These are phyloP conservation scores for Cataglyphis livida DNA, from an alignment of 2,888 invertebrate species.

Conservation along the genomic window DNA sequence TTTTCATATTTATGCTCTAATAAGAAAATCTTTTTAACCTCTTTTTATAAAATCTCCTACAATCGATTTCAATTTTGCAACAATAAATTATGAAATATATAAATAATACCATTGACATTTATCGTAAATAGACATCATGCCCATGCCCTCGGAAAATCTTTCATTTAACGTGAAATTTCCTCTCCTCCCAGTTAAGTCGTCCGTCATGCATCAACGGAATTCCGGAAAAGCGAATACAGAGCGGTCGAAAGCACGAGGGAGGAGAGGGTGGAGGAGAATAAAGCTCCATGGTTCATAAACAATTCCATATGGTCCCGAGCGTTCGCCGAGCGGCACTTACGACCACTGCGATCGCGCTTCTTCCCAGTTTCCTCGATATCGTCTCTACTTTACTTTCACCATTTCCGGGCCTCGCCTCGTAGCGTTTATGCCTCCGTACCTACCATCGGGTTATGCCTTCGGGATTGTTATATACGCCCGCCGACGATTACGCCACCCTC, in stretches of 20 bases:
- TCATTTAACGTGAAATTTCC: constrained; percentile 24
- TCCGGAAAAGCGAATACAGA: constrained; percentile 60
- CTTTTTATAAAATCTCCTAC: neutral
- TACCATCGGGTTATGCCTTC: constrained; percentile 74
- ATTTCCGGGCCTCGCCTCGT: constrained; percentile 76
- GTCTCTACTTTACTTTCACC: constrained; percentile 73
- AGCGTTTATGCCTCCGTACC: constrained; percentile 73
- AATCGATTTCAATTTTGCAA: neutral
- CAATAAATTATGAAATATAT: neutral
- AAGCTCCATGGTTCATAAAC: constrained; percentile 76
- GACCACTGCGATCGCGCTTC: constrained; percentile 68
- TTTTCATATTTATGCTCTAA: neutral
- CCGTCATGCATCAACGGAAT: constrained; percentile 67
- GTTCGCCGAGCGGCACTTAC: constrained; percentile 71
- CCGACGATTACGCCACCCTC: constrained; percentile 72
- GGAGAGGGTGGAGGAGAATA: constrained; percentile 65
- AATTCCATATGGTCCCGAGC: constrained; percentile 75
- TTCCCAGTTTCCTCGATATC: constrained; percentile 74
- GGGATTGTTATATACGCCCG: constrained; percentile 76
- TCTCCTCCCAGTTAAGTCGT: constrained; percentile 34
- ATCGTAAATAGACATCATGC: constrained; percentile 1
- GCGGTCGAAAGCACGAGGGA: constrained; percentile 55
- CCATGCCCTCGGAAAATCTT: constrained; percentile 11
- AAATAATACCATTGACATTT: neutral
- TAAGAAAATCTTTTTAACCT: neutral